phyloP scores from a whole-genome alignment of 2,113 vertebrate genomes.

The Zeus faber region DNA sequence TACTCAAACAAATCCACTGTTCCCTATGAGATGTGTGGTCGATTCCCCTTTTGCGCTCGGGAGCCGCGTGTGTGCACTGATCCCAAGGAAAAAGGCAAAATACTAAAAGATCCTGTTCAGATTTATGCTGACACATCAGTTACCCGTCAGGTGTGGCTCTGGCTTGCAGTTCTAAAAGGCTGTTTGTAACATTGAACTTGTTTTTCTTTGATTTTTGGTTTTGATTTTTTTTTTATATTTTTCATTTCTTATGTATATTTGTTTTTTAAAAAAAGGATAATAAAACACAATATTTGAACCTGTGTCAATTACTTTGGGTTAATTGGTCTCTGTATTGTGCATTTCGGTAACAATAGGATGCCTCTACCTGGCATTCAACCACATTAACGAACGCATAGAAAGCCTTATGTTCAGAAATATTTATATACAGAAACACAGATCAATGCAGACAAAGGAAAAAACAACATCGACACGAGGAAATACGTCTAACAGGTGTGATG shows the following conservation, averaged over 20 bases:
- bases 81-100: conserved; percentile 21
- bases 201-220: conserved; percentile 69
- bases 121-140: conserved; percentile 50
- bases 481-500: no score
- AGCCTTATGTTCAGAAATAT: no score
- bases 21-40: conserved; percentile 26
- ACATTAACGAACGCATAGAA: no score
- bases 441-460: no score
- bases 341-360: no score
- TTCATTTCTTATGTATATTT: conserved; percentile 78
- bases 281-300: conserved; percentile 59
- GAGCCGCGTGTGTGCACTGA: conserved; percentile 32
- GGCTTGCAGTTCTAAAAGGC: conserved; percentile 57
- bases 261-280: conserved; percentile 72
- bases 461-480: no score
- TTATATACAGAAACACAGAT: no score
- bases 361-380: no score
- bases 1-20: conserved; percentile 46
- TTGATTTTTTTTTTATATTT: conserved; percentile 77
- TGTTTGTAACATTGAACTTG: conserved; percentile 68
- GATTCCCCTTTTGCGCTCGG: conserved; percentile 36
- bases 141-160: conserved; percentile 60
- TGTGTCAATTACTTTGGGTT: not conserved
- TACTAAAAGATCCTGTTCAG: conserved; percentile 29
- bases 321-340: no score